phyloP scores from a whole-genome alignment of 2,797 vertebrate species.

The Glossophaga mutica region DNA sequence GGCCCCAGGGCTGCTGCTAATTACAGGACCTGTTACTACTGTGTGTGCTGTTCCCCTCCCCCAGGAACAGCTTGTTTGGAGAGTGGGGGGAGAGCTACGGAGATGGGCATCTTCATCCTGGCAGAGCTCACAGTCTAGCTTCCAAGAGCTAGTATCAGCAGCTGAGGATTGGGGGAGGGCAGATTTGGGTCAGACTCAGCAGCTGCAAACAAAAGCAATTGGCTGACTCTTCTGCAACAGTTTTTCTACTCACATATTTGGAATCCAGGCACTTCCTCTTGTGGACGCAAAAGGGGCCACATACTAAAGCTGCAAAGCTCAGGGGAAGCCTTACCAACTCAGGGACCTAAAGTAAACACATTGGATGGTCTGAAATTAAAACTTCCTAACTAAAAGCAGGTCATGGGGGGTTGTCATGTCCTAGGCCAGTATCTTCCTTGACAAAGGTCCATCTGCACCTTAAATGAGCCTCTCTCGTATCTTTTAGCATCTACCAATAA shows the following conservation, averaged over 20 bases:
- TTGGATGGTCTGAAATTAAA: not conserved
- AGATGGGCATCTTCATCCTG: constrained; percentile 35
- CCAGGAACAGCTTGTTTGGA: constrained; percentile 37
- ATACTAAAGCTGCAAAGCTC: not conserved
- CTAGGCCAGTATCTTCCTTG: not conserved
- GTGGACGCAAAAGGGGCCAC: not conserved
- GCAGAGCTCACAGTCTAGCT: not conserved
- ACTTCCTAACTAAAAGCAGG: not conserved
- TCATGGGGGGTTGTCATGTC: not conserved
- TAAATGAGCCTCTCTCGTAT: not conserved
- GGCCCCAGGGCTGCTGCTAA: constrained; percentile 50
- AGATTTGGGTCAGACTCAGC: constrained; percentile 56
- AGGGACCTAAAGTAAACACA: not conserved
- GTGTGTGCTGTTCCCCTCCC: not conserved
- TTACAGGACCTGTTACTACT: constrained; percentile 50
- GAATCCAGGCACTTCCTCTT: constrained; percentile 44
- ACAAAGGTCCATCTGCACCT: not conserved
- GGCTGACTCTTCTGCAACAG: constrained; percentile 28
- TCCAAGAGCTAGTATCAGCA: constrained; percentile 22
- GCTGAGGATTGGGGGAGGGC: constrained; percentile 47
- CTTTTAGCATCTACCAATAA: not conserved
- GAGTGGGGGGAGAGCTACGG: not conserved
- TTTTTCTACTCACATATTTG: constrained; percentile 43
- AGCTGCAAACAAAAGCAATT: constrained; percentile 58
- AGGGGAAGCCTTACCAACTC: not conserved